phyloP scores from a whole-genome alignment of 2,797 vertebrate species.

The Sphaeramia orbicularis region DNA sequence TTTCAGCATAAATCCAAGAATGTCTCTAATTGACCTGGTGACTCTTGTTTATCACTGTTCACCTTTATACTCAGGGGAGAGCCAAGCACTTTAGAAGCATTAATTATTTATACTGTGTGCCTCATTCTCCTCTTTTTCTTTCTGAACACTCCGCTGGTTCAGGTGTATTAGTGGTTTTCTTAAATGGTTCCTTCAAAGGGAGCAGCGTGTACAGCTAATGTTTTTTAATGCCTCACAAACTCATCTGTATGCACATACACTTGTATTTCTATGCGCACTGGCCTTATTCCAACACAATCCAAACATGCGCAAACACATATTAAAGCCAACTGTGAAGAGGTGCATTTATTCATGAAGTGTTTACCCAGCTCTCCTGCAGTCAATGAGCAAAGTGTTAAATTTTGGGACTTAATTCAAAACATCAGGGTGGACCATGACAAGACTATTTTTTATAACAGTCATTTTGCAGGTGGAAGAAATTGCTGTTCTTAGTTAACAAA shows the following conservation, averaged over 20 bases:
- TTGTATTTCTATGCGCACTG: conserved; percentile 39
- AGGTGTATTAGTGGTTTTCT: not conserved
- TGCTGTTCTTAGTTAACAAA: conserved; percentile 9
- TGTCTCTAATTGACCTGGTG: no score
- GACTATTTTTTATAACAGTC: conserved; percentile 34
- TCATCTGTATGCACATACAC: conserved; percentile 17
- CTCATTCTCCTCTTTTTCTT: not conserved
- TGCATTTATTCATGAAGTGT: conserved; percentile 60
- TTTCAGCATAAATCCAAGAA: no score
- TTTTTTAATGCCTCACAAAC: conserved; percentile 15
- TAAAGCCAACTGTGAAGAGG: conserved; percentile 43
- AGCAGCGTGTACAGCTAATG: not conserved
- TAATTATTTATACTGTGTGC: not conserved
- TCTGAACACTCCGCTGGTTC: not conserved
- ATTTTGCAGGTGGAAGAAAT: conserved; percentile 29
- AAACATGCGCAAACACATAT: conserved; percentile 26
- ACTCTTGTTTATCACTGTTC: no score
- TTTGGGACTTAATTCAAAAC: conserved; percentile 44
- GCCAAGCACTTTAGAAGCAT: no score
- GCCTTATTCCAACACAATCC: conserved; percentile 44
- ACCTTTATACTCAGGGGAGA: not conserved
- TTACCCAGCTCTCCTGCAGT: conserved; percentile 37
- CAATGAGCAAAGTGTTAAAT: conserved; percentile 46
- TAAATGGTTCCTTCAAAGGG: not conserved
- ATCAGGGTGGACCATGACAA: conserved; percentile 1